Percentiles rank a stretch among this genome's conserved stretches.
These are phyloP conservation scores for Theristicus caerulescens DNA, from an alignment of 2,113 vertebrate species.

Conservation along the genomic window DNA sequence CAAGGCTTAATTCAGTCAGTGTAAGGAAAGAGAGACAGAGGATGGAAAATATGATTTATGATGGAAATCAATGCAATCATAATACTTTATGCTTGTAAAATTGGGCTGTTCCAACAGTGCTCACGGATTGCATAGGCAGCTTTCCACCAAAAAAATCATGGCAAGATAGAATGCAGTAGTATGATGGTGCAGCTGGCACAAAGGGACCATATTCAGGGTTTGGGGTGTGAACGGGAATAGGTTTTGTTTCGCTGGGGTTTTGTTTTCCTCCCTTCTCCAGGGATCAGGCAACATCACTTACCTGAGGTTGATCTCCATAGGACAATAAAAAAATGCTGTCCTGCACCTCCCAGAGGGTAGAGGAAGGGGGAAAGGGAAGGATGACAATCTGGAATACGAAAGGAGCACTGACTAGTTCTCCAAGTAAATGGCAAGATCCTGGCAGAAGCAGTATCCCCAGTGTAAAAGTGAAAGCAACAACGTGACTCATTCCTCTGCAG, in stretches of 20 bases:
- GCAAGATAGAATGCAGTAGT: background rate
- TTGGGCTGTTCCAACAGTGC: conserved; percentile 63
- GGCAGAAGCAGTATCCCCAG: conserved; percentile 55
- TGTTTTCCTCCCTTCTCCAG: background rate
- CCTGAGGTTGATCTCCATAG: background rate
- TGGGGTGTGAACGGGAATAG: background rate
- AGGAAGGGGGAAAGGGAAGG: background rate
- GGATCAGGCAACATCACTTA: background rate
- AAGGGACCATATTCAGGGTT: background rate
- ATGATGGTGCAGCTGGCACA: background rate
- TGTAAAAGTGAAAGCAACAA: conserved; percentile 59
- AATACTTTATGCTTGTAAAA: conserved; percentile 80
- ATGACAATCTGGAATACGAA: background rate
- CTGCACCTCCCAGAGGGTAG: background rate
- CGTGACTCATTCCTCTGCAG: conserved; percentile 68
- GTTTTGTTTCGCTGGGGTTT: background rate
- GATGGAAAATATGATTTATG: conserved; percentile 83
- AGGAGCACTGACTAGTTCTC: conserved; percentile 12
- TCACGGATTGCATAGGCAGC: conserved; percentile 48
- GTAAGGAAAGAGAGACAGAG: conserved; percentile 73
- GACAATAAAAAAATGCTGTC: background rate
- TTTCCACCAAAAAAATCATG: conserved; percentile 46
- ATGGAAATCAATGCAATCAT: conserved; percentile 81
- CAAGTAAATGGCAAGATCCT: conserved; percentile 60
- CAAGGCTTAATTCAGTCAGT: conserved; percentile 80